phyloP scores from a whole-genome alignment of 2,113 vertebrate genomes.

The Rhinolophus ferrumequinum region DNA sequence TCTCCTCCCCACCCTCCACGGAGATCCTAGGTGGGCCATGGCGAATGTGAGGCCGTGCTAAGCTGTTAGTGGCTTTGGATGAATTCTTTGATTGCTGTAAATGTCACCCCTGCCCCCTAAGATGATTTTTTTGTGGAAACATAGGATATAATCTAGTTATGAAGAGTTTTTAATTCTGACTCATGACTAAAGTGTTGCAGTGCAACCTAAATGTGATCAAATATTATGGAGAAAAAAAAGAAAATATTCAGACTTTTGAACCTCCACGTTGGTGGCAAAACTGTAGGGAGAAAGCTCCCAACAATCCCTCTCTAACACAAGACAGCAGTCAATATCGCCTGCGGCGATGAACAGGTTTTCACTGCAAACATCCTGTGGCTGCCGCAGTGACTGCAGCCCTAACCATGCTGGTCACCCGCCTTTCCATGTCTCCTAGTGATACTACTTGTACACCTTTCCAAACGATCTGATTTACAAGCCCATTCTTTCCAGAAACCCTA shows the following conservation, averaged over 20 bases:
- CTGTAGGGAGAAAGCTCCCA: not conserved
- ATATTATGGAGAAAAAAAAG: not conserved
- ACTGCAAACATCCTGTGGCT: not conserved
- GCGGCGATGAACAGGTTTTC: not conserved
- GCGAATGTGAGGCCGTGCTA: not conserved
- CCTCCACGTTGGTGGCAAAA: not conserved
- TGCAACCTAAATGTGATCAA: not conserved
- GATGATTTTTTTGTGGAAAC: not conserved
- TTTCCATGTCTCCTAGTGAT: not conserved
- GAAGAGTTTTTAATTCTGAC: slow-evolving; percentile 48
- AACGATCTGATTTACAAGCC: not conserved
- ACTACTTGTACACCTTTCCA: not conserved
- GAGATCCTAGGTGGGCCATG: not conserved
- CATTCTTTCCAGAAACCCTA: not conserved
- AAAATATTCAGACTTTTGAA: not conserved
- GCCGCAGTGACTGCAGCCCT: not conserved
- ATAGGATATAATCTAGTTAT: not conserved
- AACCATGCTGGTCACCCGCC: not conserved
- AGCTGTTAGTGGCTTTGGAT: not conserved
- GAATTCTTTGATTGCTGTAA: not conserved
- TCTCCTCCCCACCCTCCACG: fast-evolving
- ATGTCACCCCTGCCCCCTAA: not conserved
- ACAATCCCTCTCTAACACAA: not conserved
- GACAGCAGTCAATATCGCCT: not conserved
- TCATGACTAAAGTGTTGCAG: not conserved